Conservation (phyloP, 2,113 vertebrate species). For the Setophaga petechia region DNA sequence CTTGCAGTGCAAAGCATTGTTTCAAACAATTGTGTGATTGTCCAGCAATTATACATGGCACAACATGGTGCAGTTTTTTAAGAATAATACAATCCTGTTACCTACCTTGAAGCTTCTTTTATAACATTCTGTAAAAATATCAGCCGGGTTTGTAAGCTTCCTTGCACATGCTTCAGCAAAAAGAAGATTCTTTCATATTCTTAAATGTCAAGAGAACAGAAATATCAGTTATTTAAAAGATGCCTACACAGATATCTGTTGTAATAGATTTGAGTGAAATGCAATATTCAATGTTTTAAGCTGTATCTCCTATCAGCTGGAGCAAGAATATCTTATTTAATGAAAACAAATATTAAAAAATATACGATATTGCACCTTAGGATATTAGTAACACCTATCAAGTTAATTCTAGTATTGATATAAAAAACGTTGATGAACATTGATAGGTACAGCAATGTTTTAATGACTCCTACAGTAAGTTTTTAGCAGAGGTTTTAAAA, state of each 20-base stretch:
- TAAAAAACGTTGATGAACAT: neutral
- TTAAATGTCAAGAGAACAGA: constrained; percentile 59
- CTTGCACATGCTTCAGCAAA: constrained; percentile 94
- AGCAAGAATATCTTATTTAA: neutral
- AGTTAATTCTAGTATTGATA: neutral
- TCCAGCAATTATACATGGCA: neutral
- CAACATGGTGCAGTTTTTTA: neutral
- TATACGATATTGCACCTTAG: neutral
- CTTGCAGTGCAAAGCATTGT: neutral
- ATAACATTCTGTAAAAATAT: constrained; percentile 95
- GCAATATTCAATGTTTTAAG: neutral
- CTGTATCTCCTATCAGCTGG: neutral
- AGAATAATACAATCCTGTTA: neutral
- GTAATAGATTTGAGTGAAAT: neutral
- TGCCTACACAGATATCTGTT: neutral
- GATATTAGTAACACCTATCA: neutral
- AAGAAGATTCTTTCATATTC: constrained; percentile 95
- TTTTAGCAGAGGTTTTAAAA: neutral
- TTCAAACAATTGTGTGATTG: neutral
- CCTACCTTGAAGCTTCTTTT: constrained; percentile 93
- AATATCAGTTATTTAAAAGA: constrained; percentile 23
- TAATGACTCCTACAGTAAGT: neutral
- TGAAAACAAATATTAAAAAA: neutral
- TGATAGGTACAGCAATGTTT: neutral
- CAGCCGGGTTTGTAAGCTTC: constrained; percentile 89